phyloP scores from a whole-genome alignment of 2,888 invertebrate genomes.

The Thysanoteuthis rhombus region DNA sequence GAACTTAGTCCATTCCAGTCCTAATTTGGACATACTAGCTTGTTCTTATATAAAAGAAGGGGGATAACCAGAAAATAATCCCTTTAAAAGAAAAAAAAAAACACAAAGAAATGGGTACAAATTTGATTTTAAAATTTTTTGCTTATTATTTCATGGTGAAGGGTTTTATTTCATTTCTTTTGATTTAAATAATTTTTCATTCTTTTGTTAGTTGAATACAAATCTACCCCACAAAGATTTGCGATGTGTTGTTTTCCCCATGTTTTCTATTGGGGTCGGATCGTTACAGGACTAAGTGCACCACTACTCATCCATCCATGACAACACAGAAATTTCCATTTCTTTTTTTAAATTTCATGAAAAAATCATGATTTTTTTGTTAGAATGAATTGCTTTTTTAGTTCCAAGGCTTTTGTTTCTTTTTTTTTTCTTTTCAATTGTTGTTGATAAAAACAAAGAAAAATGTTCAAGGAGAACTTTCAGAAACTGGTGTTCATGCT shows the following conservation, averaged over 20 bases:
- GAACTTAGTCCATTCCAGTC: conserved; percentile 12
- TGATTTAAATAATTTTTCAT: background rate
- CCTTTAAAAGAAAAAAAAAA: background rate
- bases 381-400: background rate
- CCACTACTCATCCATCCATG: background rate
- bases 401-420: background rate
- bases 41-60: background rate
- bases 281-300: background rate
- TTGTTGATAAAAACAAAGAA: background rate
- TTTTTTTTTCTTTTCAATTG: background rate
- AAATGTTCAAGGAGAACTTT: background rate
- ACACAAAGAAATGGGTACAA: background rate
- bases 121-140: background rate
- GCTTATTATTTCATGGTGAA: background rate
- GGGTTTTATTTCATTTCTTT: background rate
- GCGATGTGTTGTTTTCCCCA: background rate
- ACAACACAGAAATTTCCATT: background rate
- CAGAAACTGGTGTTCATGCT: background rate
- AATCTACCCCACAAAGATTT: background rate
- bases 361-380: no score
- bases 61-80: no score
- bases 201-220: background rate
- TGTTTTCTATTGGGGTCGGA: background rate
- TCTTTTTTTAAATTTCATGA: background rate
- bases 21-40: background rate